These are phyloP conservation scores for Centropus unirufus DNA, from an alignment of 2,113 vertebrate genomes.

Conservation along the genomic window DNA sequence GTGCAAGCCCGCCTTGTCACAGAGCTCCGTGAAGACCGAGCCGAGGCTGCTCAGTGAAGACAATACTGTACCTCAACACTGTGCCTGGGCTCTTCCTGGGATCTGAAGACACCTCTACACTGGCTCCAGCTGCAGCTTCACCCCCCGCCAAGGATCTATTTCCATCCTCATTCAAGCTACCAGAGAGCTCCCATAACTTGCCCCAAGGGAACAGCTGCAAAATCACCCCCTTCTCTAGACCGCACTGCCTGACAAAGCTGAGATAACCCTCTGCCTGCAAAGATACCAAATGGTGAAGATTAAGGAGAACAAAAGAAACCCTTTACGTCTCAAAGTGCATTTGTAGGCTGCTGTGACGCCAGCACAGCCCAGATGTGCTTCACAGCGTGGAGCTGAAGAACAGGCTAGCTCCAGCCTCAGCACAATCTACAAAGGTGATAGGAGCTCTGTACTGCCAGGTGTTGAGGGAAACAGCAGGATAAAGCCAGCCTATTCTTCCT, in stretches of 20 bases:
- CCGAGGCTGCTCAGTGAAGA: neutral
- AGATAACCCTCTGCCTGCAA: neutral
- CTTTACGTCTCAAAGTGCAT: neutral
- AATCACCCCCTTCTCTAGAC: neutral
- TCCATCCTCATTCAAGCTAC: neutral
- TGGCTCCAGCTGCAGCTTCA: neutral
- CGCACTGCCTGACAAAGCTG: neutral
- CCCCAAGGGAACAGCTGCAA: neutral
- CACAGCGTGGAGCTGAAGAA: neutral
- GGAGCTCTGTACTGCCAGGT: accelerated
- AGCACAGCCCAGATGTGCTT: neutral
- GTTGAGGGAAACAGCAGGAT: neutral
- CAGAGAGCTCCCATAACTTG: neutral
- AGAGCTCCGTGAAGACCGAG: neutral
- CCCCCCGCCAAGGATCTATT: accelerated
- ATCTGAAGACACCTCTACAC: neutral
- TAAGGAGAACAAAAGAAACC: neutral
- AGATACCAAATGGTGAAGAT: neutral
- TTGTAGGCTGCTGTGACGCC: neutral
- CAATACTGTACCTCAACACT: neutral
- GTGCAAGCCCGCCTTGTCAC: neutral
- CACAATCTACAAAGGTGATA: neutral
- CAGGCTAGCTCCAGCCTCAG: neutral
- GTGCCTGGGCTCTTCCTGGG: neutral
- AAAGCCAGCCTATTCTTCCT: neutral